Base-by-base conservation (phyloP, 2,888 invertebrate species). In the Eupeodes latifasciatus region DNA sequence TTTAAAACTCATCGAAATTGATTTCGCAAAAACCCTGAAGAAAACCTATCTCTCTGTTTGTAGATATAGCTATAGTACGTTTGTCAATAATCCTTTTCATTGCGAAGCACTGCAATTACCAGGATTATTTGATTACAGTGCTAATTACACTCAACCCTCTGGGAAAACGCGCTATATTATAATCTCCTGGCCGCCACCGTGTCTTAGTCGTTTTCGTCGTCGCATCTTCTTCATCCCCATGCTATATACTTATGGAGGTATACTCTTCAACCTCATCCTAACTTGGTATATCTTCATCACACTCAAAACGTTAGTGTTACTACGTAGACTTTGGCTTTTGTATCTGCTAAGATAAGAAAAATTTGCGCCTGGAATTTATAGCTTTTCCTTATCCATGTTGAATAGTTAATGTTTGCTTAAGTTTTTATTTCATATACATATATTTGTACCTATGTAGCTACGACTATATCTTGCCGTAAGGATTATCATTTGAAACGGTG, bases 121-220 rank as follows among this genome's bases (percentile, higher is more conserved):
- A 90, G 91, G 91, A 91, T 91, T 91, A 91, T 91, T 91, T 91
- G 91, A 91, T 91, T 91, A 91, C 89, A 83, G 86, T 90, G 90
- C 90, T 89, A 89, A 89, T 89, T 89, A 85, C 81, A 71, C 53
- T 62, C 59, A 62, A 62, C 72, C 79, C 74, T 6, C 16, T 16
- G 14, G 11, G 34, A 14, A 34, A 49, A 59, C 66, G 81, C 72
- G 72, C 67, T 40, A 40, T 40, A 40, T 40, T 61, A 67, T 82
- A 81, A 86, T 85, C 66, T 14, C 27, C 47, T 19, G 1, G 34
- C 14, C 10, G 36, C n/a, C 61, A 27, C 14, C 12, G n/a, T 6
- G n/a, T 6, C 66, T 5, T 40, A 40, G 40, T 40, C 16, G 16
- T 10, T 2, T 4, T 47, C 10, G 47, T 10, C 47, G 12, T 47